Evolutionary conservation across 2,888 invertebrate genomes (phyloP).

Genomic region (Hecatera dysodea): DNA sequence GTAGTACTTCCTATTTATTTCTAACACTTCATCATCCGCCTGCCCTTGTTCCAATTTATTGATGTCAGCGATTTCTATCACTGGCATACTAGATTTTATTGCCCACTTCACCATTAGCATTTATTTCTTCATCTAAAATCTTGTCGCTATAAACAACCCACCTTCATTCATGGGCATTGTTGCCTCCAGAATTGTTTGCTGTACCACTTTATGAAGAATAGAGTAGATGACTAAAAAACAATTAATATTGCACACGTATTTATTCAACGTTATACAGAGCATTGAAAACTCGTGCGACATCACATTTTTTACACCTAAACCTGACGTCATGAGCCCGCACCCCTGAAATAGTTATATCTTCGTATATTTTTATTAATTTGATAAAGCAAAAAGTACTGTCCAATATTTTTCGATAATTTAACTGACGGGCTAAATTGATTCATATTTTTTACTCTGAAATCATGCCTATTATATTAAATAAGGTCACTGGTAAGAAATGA

Average conservation of each 20-base stretch:
- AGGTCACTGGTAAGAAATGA: conserved; percentile 1
- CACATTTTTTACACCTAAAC: too few relatives aligned
- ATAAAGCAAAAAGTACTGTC: too few relatives aligned
- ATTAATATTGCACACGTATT: too few relatives aligned
- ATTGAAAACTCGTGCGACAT: too few relatives aligned
- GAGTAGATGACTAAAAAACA: too few relatives aligned
- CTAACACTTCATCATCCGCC: not conserved
- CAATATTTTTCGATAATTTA: too few relatives aligned
- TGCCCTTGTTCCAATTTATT: not conserved
- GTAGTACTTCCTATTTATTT: not conserved
- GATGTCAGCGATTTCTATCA: not conserved
- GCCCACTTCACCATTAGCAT: not conserved
- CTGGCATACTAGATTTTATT: not conserved
- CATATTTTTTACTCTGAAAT: too few relatives aligned
- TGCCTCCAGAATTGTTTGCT: not conserved
- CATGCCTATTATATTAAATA: not conserved
- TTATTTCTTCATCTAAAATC: not conserved
- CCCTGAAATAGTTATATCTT: too few relatives aligned
- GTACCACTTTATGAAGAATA: not conserved
- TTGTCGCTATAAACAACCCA: not conserved
- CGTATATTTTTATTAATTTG: too few relatives aligned
- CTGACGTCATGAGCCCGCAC: too few relatives aligned
- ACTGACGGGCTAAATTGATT: too few relatives aligned
- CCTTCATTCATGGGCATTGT: not conserved
- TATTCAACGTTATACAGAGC: too few relatives aligned